Evolutionary conservation across 2,113 vertebrate genomes (phyloP), one percentile per base, ranked within the genome.

Genomic region (Protobothrops flavoviridis): DNA sequence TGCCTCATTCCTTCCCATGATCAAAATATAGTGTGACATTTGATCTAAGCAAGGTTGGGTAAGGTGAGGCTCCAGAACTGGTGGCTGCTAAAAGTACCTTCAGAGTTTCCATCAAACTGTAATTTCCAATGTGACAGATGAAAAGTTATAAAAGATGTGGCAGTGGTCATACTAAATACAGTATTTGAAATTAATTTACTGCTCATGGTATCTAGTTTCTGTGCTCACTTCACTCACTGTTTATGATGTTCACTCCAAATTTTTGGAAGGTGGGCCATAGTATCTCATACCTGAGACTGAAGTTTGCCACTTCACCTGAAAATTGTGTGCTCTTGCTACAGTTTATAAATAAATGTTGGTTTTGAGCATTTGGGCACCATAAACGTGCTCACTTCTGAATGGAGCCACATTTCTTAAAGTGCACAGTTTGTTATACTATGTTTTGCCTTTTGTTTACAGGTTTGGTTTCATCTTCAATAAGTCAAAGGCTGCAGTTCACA

Each of bases 401-500:
- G 2, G 57, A 56, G 9, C 74, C 1, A 0, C 0, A 9, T 91
- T 92, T 81, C 93, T n/a, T 50, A 90, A 92, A 87, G 5, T 92
- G 59, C 87, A 93, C 55, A 85, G 93, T 1, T 39, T 8, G 24
- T 69, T 7, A 56, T 92, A 6, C 29, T 29, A n/a, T 55, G 20
- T 64, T 86, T 53, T 61, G 24, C 24, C 21, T 23, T 50, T 50
- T 56, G 43, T 55, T 24, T 12, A 5, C 95, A 99, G 99, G 97
- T 99, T 99, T 48, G 99, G 99, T 96, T 99, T 99, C 94, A 74
- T 99, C 97, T 99, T 99, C 91, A 98, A 99, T 96, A 98, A 92
- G 92, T 98, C 98, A 0, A 98, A 98, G 52, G 94, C 97, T 0
- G 98, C 97, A 0, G 91, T 99, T 39, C 99, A 99, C 97, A 99